A percentile compares a stretch with the other conserved stretches of the same genome.
Evolutionary conservation across 2,888 invertebrate species (phyloP).

Genomic region (Eurytoma californica): DNA sequence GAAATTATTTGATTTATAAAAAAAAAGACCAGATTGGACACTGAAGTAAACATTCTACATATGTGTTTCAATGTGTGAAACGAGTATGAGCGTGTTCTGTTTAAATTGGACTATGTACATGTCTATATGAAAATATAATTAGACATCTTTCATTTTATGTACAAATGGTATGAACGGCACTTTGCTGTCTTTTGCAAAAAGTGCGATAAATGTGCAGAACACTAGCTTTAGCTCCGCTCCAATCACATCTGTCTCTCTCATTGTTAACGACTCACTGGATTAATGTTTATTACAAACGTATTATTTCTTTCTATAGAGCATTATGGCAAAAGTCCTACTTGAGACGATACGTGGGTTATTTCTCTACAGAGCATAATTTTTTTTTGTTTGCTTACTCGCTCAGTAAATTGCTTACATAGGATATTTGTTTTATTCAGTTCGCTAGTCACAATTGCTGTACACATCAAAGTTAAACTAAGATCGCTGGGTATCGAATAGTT

Average conservation of each 20-base stretch:
- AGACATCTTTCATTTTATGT: conserved; percentile 48
- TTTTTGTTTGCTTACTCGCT: conserved; percentile 45
- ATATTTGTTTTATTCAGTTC: conserved; percentile 51
- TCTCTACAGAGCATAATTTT: conserved; percentile 69
- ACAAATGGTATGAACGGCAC: conserved; percentile 47
- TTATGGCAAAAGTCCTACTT: conserved; percentile 64
- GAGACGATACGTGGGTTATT: conserved; percentile 69
- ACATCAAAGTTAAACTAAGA: conserved; percentile 60
- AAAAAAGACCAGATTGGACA: conserved; percentile 79
- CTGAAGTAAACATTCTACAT: conserved; percentile 81
- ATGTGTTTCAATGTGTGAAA: conserved; percentile 71
- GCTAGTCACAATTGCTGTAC: conserved; percentile 74
- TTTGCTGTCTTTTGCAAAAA: conserved; percentile 32
- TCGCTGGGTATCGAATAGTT: conserved; percentile 58
- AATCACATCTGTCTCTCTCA: conserved; percentile 75
- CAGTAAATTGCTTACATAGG: conserved; percentile 32
- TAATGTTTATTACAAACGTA: conserved; percentile 64
- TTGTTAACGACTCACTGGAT: conserved; percentile 72
- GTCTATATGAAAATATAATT: conserved; percentile 31
- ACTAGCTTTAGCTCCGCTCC: conserved; percentile 65
- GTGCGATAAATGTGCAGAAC: conserved; percentile 55
- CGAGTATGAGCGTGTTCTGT: conserved; percentile 70
- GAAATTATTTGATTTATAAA: conserved; percentile 18
- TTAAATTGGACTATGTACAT: conserved; percentile 68
- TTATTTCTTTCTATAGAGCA: conserved; percentile 61